Base-by-base conservation (phyloP, 1,140 invertebrate genomes). In the Drosophila truncata region DNA sequence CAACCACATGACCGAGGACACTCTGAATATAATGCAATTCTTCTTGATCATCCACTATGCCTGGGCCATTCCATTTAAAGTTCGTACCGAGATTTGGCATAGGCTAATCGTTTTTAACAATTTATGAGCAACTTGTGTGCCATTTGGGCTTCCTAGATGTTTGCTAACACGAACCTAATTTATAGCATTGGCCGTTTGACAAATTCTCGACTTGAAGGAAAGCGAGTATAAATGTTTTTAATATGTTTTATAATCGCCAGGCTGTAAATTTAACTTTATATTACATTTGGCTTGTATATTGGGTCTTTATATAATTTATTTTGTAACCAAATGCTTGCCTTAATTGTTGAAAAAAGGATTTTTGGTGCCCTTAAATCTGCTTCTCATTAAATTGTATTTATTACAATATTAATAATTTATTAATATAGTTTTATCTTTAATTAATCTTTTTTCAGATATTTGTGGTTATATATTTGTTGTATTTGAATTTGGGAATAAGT, bases 11-110 rank as follows among this genome's bases (percentile, higher is more conserved):
- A 95, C 97, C 7, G 96, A 97, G 82, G 97, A 98, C 92, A 95
- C 96, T 2, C 95, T 95, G 35, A 97, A 97, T 84, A 94, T 98
- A 14, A 97, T 97, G 96, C 95, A 96, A 47, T 95, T 97, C 85
- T 96, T 97, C 87, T 96, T 96, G 95, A 96, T 97, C 80, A 95
- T 95, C 50, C 97, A 98, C 93, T 98, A 97, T 83, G 94, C 96
- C 25, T 98, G 97, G 97, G 96, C 97, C 2, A 96, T 97, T 73
- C 97, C 97, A 25, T 92, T 97, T 27, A 97, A 97, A 95, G 97
- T 96, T 93, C 88, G 85, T 72, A 62, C 31, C 5, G 16, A 46
- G 52, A 72, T 44, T 41, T 13, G 41, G 60, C 37, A 33, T 73
- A 39, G 18, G 11, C 20, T 49, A 71, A 58, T 67, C 58, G 58